Conservation (phyloP, 2,888 invertebrate species). For the Melikaiella ostensackeni region DNA sequence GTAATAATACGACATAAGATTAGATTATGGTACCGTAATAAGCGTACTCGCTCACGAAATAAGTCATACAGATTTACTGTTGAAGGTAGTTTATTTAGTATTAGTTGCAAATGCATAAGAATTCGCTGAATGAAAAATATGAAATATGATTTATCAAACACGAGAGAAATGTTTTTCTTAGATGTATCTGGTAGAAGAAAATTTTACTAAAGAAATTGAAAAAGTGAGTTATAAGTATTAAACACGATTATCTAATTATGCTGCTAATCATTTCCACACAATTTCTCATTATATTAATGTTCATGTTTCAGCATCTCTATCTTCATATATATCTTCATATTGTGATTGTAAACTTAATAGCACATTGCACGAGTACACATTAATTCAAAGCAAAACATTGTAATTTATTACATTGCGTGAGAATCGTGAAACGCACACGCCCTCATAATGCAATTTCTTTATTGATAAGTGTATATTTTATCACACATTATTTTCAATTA, state of each 20-base stretch:
- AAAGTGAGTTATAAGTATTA: conserved; percentile 7
- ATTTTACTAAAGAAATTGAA: background rate
- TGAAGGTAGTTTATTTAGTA: background rate
- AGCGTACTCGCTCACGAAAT: background rate
- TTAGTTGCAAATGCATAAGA: background rate
- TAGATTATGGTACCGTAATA: background rate
- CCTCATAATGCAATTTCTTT: conserved; percentile 49
- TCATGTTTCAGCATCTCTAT: conserved; percentile 31
- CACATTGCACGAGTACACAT: conserved; percentile 21
- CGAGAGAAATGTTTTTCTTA: background rate
- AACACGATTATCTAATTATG: conserved; percentile 25
- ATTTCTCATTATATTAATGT: conserved; percentile 31
- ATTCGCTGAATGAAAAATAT: too few species aligned
- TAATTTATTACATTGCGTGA: conserved; percentile 56
- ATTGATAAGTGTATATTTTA: conserved; percentile 52
- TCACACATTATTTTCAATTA: conserved; percentile 56
- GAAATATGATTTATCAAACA: background rate
- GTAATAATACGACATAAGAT: background rate
- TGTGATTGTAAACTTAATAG: conserved; percentile 28
- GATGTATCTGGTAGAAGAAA: background rate
- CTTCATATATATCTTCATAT: conserved; percentile 1
- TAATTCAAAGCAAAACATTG: conserved; percentile 43
- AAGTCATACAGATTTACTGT: background rate
- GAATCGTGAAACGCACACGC: conserved; percentile 52
- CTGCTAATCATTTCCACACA: conserved; percentile 27